These are phyloP conservation scores for Nephrotoma appendiculata DNA, from an alignment of 2,888 invertebrate species.

Conservation along the genomic window DNA sequence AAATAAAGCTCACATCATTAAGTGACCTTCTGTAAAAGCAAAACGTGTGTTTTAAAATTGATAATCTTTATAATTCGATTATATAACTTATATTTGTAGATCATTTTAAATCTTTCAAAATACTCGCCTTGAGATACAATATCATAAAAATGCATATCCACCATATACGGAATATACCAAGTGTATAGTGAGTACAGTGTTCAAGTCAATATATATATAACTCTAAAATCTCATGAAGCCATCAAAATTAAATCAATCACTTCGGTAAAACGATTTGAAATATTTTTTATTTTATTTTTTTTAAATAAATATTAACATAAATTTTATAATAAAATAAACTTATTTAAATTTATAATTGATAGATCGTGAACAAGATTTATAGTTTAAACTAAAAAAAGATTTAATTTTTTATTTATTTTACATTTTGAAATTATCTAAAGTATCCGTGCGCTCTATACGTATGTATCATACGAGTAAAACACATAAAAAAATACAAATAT, in stretches of 20 bases:
- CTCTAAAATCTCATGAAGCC: not conserved
- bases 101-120: not conserved
- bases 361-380: not conserved
- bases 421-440: not conserved
- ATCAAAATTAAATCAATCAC: not conserved
- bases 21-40: not conserved
- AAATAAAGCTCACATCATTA: not conserved
- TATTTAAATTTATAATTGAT: not conserved
- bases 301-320: not conserved
- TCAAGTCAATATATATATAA: not conserved
- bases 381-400: not conserved
- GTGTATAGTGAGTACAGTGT: not conserved
- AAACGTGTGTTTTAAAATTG: not conserved
- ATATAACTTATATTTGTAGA: not conserved
- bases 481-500: not conserved
- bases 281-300: not conserved
- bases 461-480: not conserved
- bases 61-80: not conserved
- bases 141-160: not conserved
- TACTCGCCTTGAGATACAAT: not conserved
- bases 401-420: not conserved
- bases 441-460: not conserved
- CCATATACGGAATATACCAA: not conserved
- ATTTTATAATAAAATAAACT: not conserved
- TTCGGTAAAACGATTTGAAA: not conserved